Percentiles rank a stretch among this genome's conserved stretches.
Evolutionary conservation across 2,797 vertebrate species (phyloP).

Genomic region (Pantherophis alleghaniensis): DNA sequence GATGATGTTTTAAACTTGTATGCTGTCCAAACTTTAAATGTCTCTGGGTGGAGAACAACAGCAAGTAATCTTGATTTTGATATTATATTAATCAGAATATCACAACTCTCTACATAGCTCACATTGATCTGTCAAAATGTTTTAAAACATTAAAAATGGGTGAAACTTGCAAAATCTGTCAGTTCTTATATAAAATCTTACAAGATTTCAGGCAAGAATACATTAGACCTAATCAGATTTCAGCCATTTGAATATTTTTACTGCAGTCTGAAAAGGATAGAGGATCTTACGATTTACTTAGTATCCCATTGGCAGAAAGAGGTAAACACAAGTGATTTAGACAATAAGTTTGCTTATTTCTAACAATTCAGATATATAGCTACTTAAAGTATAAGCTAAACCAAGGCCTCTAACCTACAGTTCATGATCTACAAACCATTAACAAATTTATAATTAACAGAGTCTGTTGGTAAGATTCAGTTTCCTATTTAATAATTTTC

Average conservation of each 20-base stretch:
- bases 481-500: background rate
- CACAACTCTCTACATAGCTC: background rate
- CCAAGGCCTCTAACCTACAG: background rate
- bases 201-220: background rate
- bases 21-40: background rate
- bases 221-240: background rate
- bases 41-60: background rate
- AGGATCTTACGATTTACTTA: background rate
- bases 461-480: background rate
- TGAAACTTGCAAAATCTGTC: background rate
- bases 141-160: background rate
- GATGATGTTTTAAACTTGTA: background rate
- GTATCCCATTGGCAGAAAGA: background rate
- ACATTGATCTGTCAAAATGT: background rate
- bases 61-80: background rate
- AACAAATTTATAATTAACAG: background rate
- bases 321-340: background rate
- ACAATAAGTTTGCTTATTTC: background rate
- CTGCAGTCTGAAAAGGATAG: background rate
- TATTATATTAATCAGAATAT: background rate
- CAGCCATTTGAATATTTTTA: background rate
- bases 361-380: background rate
- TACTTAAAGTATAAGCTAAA: background rate
- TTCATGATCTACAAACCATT: background rate
- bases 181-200: background rate